These are phyloP conservation scores for Acleris sparsana DNA, from an alignment of 2,888 invertebrate species.

Conservation along the genomic window DNA sequence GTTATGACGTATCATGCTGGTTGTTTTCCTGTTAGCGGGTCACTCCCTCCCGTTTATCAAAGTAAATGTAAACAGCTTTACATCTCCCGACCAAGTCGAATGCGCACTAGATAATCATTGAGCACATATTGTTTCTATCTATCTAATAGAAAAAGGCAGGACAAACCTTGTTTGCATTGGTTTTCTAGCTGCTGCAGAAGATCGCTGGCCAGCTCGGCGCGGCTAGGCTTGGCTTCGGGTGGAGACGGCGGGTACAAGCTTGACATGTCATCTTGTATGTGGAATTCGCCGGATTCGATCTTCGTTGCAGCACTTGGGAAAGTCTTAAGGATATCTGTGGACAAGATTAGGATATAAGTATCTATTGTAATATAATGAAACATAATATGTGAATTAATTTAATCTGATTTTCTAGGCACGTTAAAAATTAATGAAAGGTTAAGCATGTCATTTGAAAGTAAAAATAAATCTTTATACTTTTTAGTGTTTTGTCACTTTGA, in stretches of 20 bases:
- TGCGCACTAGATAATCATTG: conserved; percentile 14
- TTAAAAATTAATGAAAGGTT: no score
- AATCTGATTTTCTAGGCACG: no score
- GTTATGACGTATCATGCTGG: conserved; percentile 7
- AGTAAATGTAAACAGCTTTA: conserved; percentile 28
- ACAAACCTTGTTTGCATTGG: conserved; percentile 86
- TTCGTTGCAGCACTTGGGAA: conserved; percentile 71
- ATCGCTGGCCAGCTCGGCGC: conserved; percentile 85
- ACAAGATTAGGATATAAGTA: conserved; percentile 36
- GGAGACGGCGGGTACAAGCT: conserved; percentile 74
- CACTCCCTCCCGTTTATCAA: conserved; percentile 35
- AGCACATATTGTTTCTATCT: conserved; percentile 13
- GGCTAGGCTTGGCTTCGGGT: conserved; percentile 70
- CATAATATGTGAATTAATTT: no score
- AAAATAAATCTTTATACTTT: no score
- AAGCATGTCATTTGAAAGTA: no score
- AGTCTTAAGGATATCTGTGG: conserved; percentile 71
- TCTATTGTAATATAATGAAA: background rate
- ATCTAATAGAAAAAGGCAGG: background rate
- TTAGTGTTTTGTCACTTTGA: no score
- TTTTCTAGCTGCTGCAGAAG: conserved; percentile 87
- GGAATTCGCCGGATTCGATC: conserved; percentile 59
- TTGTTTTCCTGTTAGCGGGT: conserved; percentile 32
- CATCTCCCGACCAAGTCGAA: conserved; percentile 7
- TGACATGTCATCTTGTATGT: conserved; percentile 60